These are phyloP conservation scores for Melolontha melolontha DNA, from an alignment of 2,888 invertebrate genomes.

Conservation along the genomic window DNA sequence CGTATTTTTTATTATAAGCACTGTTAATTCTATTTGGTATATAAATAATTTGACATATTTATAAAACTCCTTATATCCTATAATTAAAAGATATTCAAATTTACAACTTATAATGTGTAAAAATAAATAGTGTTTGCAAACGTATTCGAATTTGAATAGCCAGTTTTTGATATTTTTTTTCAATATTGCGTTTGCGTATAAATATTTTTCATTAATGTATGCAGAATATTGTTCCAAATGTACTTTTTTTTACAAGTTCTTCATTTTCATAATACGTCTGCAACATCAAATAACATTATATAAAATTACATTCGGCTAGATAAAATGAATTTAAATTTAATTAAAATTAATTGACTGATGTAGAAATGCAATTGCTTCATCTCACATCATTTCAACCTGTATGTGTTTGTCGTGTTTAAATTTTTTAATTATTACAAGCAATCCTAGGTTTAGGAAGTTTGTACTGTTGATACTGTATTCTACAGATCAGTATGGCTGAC, in stretches of 20 bases:
- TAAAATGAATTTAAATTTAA: background rate
- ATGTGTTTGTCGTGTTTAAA: background rate
- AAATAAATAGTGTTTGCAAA: constrained; percentile 6
- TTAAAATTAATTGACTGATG: constrained; percentile 24
- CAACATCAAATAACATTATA: background rate
- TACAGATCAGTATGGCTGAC: constrained; percentile 51
- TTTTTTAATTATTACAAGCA: constrained; percentile 34
- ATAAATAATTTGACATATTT: constrained; percentile 22
- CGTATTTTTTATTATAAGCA: constrained; percentile 3
- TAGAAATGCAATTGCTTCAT: constrained; percentile 8
- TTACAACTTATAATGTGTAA: constrained; percentile 5
- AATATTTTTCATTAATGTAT: background rate
- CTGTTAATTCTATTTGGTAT: constrained; percentile 15
- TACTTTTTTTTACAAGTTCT: too few relatives aligned
- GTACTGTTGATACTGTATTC: constrained; percentile 52
- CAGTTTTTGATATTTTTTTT: background rate
- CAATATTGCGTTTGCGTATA: background rate
- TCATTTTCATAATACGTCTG: too few relatives aligned
- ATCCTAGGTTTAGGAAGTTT: constrained; percentile 50
- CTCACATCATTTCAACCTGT: constrained; percentile 4
- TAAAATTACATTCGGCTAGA: background rate
- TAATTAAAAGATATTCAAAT: background rate
- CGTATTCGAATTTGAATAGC: background rate
- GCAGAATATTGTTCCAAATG: background rate
- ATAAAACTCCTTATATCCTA: constrained; percentile 16